phyloP scores from a whole-genome alignment of 2,888 invertebrate genomes.

The Celastrina argiolus region DNA sequence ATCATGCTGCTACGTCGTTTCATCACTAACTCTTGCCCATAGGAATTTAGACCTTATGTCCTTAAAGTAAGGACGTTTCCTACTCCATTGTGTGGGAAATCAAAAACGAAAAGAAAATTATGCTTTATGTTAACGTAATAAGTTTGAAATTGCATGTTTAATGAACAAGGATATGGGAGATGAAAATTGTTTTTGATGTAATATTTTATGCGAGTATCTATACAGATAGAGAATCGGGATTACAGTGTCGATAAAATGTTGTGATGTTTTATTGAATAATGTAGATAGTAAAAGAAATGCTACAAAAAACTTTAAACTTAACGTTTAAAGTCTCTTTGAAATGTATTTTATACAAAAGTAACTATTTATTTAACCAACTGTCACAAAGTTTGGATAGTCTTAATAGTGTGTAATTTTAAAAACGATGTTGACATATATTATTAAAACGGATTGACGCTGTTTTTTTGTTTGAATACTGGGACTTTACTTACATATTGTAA shows the following conservation, averaged over 20 bases:
- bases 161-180: not conserved
- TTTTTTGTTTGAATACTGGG: no score
- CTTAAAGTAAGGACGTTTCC: not conserved
- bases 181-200: not conserved
- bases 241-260: not conserved
- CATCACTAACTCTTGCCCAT: not conserved
- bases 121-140: not conserved
- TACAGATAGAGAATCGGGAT: not conserved
- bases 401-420: no score
- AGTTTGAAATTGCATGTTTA: not conserved
- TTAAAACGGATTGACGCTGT: no score
- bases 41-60: not conserved
- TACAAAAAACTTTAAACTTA: no score
- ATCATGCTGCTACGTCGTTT: not conserved
- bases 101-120: not conserved
- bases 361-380: no score
- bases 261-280: not conserved
- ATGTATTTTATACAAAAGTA: no score
- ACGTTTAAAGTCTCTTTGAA: no score
- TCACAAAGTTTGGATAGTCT: no score
- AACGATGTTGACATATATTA: no score
- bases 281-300: no score
- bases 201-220: not conserved
- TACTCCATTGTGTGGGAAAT: not conserved
- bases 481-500: no score